Base-by-base conservation (phyloP, 2,888 invertebrate genomes). In the Glyphotaelius pellucidus region DNA sequence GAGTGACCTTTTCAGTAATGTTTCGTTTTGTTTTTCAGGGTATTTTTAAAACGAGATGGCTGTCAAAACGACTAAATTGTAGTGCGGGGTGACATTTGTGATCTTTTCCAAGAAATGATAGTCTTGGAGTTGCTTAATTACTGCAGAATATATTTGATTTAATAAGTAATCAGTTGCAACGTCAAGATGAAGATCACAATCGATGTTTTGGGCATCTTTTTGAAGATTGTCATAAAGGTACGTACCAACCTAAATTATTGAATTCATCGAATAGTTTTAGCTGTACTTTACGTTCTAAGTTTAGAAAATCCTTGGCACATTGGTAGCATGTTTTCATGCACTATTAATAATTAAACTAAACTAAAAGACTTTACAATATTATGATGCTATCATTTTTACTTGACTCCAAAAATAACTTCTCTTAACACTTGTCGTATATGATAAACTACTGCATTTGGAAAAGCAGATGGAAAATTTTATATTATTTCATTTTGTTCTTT, bases 101-200 rank as follows among this genome's bases (percentile, higher is more conserved):
- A 47, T 38, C 14, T 52, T 90, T 25, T 38, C 14, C 25, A 80
- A 80, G 87, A 85, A 32, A 85, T 85, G 87, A 80, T 42, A 90
- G 38, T 87, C 87, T 35, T 86, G 67, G 86, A 80, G 47, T 81
- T 38, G 67, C 80, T 79, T 42, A 85, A 85, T 79, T 38, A 19
- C 42, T 31, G 42, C n/a, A 79, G 79, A 90, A 47, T 67, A 85
- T 90, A 67, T 84, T 90, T 52, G 67, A 67, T 84, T 12, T 86
- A 47, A 25, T 87, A 42, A 90, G 31, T 32, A 90, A 80, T 80
- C n/a, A 90, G 38, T 67, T 85, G 83, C 30, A 80, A 67, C 89
- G n/a, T n/a, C 95, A 95, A 95, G 93, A 96, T 96, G 96, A 96
- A 96, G 95, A 96, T 96, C 94, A 95, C 96, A 0, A 95, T 96